phyloP scores from a whole-genome alignment of 2,113 vertebrate genomes.

The Leiothrix lutea region DNA sequence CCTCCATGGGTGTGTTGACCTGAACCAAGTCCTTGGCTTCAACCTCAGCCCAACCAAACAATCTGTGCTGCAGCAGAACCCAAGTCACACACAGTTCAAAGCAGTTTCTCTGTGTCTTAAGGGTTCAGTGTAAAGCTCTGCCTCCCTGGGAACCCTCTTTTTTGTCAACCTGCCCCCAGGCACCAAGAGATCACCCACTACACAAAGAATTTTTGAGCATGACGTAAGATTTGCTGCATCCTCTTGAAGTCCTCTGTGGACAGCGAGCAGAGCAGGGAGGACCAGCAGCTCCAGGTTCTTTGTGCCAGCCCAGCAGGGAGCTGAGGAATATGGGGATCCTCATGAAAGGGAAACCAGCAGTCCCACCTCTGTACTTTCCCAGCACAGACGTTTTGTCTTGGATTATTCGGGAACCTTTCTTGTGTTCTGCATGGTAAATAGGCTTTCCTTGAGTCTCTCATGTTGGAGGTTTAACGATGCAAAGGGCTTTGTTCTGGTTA shows the following conservation, averaged over 20 bases:
- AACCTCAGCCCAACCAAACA: not conserved
- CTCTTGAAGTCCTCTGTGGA: not conserved
- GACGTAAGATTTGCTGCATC: not conserved
- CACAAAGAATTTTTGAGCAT: not conserved
- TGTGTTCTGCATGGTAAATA: constrained; percentile 36
- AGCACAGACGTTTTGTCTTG: constrained; percentile 25
- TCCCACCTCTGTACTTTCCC: constrained; percentile 28
- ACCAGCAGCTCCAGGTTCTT: not conserved
- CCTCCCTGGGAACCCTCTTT: not conserved
- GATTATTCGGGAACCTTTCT: constrained; percentile 26
- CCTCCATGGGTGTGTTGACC: not conserved
- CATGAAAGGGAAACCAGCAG: constrained; percentile 32
- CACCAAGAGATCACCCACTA: not conserved
- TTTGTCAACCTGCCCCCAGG: not conserved
- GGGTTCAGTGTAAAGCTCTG: not conserved
- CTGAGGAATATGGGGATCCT: not conserved
- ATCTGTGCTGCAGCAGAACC: not conserved
- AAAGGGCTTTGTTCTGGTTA: constrained; percentile 64
- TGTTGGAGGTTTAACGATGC: not conserved
- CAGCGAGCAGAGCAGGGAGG: not conserved
- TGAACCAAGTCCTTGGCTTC: not conserved
- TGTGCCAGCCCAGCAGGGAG: not conserved
- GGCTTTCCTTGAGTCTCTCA: constrained; percentile 10
- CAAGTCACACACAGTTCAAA: not conserved
- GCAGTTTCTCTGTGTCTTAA: rapidly evolving